Evolutionary conservation across 2,888 invertebrate species (phyloP).

Genomic region (Operophtera brumata): DNA sequence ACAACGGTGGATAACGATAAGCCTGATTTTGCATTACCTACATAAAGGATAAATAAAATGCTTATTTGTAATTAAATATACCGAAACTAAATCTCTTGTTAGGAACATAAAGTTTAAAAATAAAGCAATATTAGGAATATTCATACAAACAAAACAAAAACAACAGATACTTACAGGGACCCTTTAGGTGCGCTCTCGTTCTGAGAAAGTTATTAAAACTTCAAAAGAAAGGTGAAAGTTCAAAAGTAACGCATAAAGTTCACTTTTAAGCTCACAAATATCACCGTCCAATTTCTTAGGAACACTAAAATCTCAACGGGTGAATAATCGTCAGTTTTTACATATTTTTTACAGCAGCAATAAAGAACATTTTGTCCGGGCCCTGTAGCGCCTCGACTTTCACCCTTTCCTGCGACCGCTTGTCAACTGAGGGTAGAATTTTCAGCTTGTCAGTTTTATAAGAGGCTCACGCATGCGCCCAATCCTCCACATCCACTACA

Average conservation of each 20-base stretch:
- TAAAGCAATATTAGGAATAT: not conserved
- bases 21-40: too few species aligned
- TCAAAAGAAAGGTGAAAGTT: too few species aligned
- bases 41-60: too few species aligned
- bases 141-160: not conserved
- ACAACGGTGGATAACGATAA: too few species aligned
- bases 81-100: too few species aligned
- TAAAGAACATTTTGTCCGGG: not conserved
- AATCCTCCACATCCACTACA: not conserved
- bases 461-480: constrained; percentile 10
- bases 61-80: too few species aligned
- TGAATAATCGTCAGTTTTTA: not conserved
- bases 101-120: too few species aligned
- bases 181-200: not conserved
- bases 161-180: not conserved
- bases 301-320: not conserved
- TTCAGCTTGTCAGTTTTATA: constrained; percentile 5
- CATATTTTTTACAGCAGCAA: not conserved
- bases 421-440: not conserved
- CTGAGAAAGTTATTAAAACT: not conserved
- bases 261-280: not conserved
- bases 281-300: not conserved
- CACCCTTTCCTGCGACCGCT: not conserved
- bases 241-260: not conserved
- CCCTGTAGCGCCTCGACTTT: not conserved